Base-by-base conservation (phyloP, 2,797 vertebrate genomes). In the Tapera naevia region DNA sequence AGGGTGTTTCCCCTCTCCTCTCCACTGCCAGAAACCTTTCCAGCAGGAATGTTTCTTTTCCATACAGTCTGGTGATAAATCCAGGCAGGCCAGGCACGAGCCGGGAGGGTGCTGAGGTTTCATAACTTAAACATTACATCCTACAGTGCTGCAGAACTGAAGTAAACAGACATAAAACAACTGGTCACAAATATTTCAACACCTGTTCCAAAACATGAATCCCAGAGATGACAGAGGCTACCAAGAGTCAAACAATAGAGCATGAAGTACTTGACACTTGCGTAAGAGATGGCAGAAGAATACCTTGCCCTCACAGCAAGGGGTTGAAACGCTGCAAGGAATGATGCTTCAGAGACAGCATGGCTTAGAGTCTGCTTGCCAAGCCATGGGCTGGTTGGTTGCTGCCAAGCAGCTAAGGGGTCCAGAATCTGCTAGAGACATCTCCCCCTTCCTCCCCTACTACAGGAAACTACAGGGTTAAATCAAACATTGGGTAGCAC, bases 111-210 rank as follows among this genome's bases (percentile, higher is more conserved):
- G 12, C 33, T 7, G 51, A 48, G 35, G 21, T 41, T 85, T 46
- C 43, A 6, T 25, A 76, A 85, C 39, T 35, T 45, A 48, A 39
- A 74, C 53, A 17, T 69, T 33, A 54, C 73, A 24, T 51, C 76
- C 92, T 24, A 11, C 56, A 54, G 83, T 41, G 93, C 94, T 88
- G 93, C 75, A 76, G 84, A 90, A 94, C 48, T 7, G 24, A 72
- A 65, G 30, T 30, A 80, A 72, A 78, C 7, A 22, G 43, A 21
- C n/a, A 23, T 9, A 75, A 81, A 88, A 9, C 45, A 71, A 56
- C 19, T 3, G 15, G 82, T 72, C 84, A 66, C 90, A 86, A 93
- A 82, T 66, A 62, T 41, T 80, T 35, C 82, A 89, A 88, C 83
- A 71, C 79, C 86, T 80, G 16, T 43, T 91, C 80, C 90, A 92